Evolutionary conservation across 2,888 invertebrate genomes (phyloP), one percentile per base, ranked within the genome.

Genomic region (Portevinia maculata): DNA sequence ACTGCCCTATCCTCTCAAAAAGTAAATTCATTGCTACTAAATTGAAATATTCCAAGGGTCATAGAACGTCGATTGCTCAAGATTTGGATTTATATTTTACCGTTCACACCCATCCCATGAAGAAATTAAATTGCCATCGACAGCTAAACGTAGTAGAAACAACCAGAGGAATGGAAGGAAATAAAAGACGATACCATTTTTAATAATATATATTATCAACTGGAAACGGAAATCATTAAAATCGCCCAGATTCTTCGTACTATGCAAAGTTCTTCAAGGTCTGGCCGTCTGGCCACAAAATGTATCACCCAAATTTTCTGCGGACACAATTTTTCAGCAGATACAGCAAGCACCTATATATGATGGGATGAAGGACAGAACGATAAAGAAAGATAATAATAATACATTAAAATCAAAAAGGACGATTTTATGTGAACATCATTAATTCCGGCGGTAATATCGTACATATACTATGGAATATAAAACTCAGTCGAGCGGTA

Each of bases 371-470:
- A 15, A 48, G 11, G 17, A 0, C 39, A 30, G 21, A 30, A 6
- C 13, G 9, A 30, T 15, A 15, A n/a, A n/a, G 19, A 46, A 21
- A 50, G 24, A 24, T 19, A 41, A 44, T 41, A 60, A 48, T 67
- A 60, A 62, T 48, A 79, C 30, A 52, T 67, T 55, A 52, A 71
- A 79, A 44, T 67, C 57, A 60, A 74, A 74, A 78, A 37, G 74
- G 67, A 57, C 69, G 44, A 19, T 50, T 69, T 64, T 69, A 59
- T 81, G 70, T 81, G 69, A 57, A 69, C 44, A 69, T 57, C 69
- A 70, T 81, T 64, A 81, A 75, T 81, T 70, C 48, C 48, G 57
- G 37, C 24, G 69, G 69, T 81, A 81, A 81, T 81, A 75, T 64
- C 64, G 64, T n/a, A n/a, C n/a, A n/a, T 64, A 75, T 69, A 59